Evolutionary conservation across 2,113 vertebrate genomes (phyloP).

Genomic region (Esox niger): DNA sequence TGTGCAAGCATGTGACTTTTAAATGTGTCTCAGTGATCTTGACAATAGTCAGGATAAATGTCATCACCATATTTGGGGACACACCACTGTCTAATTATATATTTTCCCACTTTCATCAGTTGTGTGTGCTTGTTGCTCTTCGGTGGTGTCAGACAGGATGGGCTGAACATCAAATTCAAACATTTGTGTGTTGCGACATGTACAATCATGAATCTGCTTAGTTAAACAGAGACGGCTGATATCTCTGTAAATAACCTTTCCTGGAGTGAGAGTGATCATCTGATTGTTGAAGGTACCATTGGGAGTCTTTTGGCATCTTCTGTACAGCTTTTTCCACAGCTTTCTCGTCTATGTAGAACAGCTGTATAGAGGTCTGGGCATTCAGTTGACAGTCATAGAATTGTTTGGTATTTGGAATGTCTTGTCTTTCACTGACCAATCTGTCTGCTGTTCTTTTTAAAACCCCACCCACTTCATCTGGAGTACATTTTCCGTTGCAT

Average conservation of each 20-base stretch:
- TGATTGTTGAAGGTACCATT: conserved; percentile 8
- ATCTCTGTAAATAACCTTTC: conserved; percentile 12
- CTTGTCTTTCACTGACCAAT: too few relatives aligned
- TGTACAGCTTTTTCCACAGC: too few relatives aligned
- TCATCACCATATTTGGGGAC: conserved; percentile 25
- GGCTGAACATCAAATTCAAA: conserved; percentile 12
- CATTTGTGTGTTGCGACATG: conserved; percentile 6
- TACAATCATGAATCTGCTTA: conserved; percentile 16
- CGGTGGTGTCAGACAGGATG: conserved; percentile 11
- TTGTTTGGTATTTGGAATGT: too few relatives aligned
- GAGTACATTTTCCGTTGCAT: too few relatives aligned
- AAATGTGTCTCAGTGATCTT: conserved; percentile 1
- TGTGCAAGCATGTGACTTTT: conserved; percentile 13
- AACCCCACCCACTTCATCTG: too few relatives aligned
- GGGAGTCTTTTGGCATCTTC: too few relatives aligned
- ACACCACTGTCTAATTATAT: conserved; percentile 25
- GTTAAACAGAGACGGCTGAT: conserved; percentile 8
- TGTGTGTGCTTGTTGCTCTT: conserved; percentile 11
- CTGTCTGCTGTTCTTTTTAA: too few relatives aligned
- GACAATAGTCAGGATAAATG: conserved; percentile 15
- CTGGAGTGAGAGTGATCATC: conserved; percentile 18
- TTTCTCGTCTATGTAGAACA: too few relatives aligned
- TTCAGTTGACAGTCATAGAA: too few relatives aligned
- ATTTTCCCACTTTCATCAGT: conserved; percentile 10
- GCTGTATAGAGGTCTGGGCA: too few relatives aligned